Conservation (phyloP, 2,888 invertebrate species). For the Argyresthia albistria region DNA sequence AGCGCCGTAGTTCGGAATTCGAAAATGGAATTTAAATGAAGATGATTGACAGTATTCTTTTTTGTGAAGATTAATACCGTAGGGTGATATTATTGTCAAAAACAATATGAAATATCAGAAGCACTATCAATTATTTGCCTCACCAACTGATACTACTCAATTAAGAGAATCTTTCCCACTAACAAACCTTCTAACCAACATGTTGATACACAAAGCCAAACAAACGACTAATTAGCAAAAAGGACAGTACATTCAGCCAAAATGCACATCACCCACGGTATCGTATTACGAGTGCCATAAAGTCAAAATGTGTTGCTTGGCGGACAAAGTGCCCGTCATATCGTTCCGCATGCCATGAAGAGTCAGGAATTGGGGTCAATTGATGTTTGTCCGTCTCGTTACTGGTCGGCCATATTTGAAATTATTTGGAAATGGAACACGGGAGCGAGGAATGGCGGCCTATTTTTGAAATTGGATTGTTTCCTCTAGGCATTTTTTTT, state of each 20-base stretch:
- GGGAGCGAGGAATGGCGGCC: slow-evolving; percentile 7
- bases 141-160: no score
- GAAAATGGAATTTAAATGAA: background rate
- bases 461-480: slow-evolving; percentile 4
- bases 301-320: no score
- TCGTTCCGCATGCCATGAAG: slow-evolving; percentile 26
- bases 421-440: slow-evolving; percentile 48
- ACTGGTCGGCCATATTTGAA: slow-evolving; percentile 28
- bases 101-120: background rate
- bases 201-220: background rate
- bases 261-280: background rate
- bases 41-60: background rate
- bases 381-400: slow-evolving; percentile 46
- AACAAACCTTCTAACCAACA: background rate
- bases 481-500: background rate
- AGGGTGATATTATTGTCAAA: background rate
- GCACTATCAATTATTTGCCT: background rate
- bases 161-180: no score
- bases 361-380: slow-evolving; percentile 41
- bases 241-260: background rate
- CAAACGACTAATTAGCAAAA: background rate
- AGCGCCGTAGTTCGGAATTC: background rate
- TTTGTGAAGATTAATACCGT: background rate
- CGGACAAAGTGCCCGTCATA: background rate
- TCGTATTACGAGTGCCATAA: background rate